Conservation (phyloP, 2,797 vertebrate genomes). For the Alca torda region DNA sequence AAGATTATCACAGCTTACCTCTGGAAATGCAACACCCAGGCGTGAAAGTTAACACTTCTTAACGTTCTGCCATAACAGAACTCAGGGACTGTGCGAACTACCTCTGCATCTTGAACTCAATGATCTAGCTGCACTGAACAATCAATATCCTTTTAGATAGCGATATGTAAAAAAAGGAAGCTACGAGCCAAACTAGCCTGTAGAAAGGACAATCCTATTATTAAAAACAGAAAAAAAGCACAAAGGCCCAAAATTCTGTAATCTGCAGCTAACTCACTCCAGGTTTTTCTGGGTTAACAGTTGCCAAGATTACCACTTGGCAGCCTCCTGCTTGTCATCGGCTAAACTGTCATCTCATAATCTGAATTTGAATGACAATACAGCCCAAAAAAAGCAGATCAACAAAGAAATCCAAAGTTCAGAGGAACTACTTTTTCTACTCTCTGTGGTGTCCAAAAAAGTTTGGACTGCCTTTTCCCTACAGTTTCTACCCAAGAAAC, state of each 20-base stretch:
- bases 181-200: neutral
- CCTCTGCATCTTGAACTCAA: neutral
- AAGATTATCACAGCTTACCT: constrained; percentile 2
- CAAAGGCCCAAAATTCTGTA: neutral
- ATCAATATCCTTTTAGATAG: neutral
- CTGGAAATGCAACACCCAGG: constrained; percentile 19
- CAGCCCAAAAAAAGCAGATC: neutral
- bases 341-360: neutral
- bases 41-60: constrained; percentile 24
- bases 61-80: neutral
- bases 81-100: neutral
- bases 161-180: neutral
- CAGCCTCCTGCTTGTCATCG: neutral
- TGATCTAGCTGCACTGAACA: neutral
- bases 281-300: neutral
- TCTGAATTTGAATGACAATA: neutral
- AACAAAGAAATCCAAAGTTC: neutral
- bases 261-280: neutral
- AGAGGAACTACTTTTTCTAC: neutral
- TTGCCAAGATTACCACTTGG: constrained; percentile 1
- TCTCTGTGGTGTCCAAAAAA: neutral
- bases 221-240: neutral
- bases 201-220: neutral
- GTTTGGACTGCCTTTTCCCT: neutral
- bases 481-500: neutral